Conservation (phyloP, 2,888 invertebrate genomes). For the Ceramica pisi region DNA sequence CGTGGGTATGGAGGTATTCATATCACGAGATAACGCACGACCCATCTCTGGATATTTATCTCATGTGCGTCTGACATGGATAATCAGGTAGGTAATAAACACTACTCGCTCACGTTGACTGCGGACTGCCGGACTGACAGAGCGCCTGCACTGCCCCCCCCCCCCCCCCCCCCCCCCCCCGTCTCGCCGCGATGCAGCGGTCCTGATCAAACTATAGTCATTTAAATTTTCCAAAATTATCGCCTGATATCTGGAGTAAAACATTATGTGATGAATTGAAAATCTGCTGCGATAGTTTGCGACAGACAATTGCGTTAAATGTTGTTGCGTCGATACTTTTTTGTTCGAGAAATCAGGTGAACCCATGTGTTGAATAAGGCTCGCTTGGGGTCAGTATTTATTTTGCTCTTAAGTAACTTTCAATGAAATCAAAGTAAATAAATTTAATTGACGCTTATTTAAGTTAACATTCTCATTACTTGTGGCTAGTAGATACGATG, state of each 20-base stretch:
- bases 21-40: too few relatives aligned
- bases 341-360: neutral
- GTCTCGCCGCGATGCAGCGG: too few relatives aligned
- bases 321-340: neutral
- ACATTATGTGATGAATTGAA: neutral
- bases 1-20: too few relatives aligned
- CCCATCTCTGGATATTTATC: too few relatives aligned
- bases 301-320: neutral
- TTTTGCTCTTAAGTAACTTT: conserved; percentile 4
- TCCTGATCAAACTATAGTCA: neutral
- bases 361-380: neutral
- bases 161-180: too few relatives aligned
- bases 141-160: too few relatives aligned
- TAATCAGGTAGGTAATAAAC: too few relatives aligned
- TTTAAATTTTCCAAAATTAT: conserved; percentile 4
- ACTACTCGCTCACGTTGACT: too few relatives aligned
- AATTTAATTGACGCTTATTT: conserved; percentile 2
- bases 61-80: too few relatives aligned
- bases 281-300: neutral
- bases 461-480: conserved; percentile 43
- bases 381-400: neutral
- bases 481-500: conserved; percentile 57
- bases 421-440: conserved; percentile 10
- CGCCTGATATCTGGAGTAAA: neutral
- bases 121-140: too few relatives aligned